Percentiles rank a stretch among this genome's conserved stretches.
Conservation (phyloP, 2,797 vertebrate genomes). For the Acipenser transmontanus region DNA sequence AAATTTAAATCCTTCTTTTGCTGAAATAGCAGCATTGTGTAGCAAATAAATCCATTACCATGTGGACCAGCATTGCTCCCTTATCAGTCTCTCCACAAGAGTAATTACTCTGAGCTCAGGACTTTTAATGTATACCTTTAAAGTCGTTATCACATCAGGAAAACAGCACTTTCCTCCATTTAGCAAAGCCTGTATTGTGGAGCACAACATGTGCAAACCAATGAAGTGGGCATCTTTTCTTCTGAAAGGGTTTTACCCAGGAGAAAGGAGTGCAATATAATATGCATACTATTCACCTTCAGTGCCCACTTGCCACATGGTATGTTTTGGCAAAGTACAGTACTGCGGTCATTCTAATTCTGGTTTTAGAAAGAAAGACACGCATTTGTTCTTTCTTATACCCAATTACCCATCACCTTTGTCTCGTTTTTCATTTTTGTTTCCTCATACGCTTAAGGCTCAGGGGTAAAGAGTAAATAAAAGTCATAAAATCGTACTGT, state of each 20-base stretch:
- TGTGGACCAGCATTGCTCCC: slow-evolving; percentile 20
- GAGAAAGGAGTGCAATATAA: not conserved
- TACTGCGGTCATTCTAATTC: not conserved
- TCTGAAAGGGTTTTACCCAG: not conserved
- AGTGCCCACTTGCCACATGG: not conserved
- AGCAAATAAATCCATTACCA: slow-evolving; percentile 49
- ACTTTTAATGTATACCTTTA: slow-evolving; percentile 13
- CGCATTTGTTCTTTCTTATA: not conserved
- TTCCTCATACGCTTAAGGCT: not conserved
- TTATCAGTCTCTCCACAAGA: slow-evolving; percentile 37
- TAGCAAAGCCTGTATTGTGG: not conserved
- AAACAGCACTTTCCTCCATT: slow-evolving; percentile 10
- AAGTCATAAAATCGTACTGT: no score
- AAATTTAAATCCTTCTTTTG: slow-evolving; percentile 41
- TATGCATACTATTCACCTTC: not conserved
- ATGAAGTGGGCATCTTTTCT: not conserved
- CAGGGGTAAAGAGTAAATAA: no score
- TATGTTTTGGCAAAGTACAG: not conserved
- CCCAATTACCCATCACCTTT: not conserved
- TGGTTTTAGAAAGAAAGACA: not conserved
- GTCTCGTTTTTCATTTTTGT: not conserved
- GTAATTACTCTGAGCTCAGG: slow-evolving; percentile 45
- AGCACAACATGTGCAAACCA: not conserved
- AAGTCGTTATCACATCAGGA: slow-evolving; percentile 24
- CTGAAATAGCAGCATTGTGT: slow-evolving; percentile 47